Conservation (phyloP, 1,140 invertebrate genomes). For the Halesus radiatus region DNA sequence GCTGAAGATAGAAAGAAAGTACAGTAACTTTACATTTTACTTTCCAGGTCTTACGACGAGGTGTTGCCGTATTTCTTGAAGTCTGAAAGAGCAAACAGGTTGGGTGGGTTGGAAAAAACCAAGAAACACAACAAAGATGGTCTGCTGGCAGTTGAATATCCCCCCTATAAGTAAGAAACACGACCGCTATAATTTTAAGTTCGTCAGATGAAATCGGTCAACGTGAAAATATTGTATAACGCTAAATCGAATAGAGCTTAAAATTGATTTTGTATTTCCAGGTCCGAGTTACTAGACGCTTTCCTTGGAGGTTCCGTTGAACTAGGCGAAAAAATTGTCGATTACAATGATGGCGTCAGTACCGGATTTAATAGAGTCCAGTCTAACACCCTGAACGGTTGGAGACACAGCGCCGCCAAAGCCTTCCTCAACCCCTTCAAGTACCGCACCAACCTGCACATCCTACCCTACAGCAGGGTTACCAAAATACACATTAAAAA, state of each 20-base stretch:
- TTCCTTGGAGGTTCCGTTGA: constrained; percentile 72
- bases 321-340: constrained; percentile 70
- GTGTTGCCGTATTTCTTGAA: constrained; percentile 75
- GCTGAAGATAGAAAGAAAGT: too few species aligned
- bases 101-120: constrained; percentile 67
- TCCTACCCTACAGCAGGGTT: constrained; percentile 72
- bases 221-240: too few species aligned
- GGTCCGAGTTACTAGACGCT: constrained; percentile 66
- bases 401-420: constrained; percentile 70
- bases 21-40: too few species aligned
- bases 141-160: constrained; percentile 70
- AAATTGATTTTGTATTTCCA: constrained; percentile 48
- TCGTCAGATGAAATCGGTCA: not conserved
- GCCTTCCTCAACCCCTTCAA: constrained; percentile 73
- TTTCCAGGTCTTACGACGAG: constrained; percentile 76
- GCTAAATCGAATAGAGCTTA: too few species aligned
- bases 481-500: constrained; percentile 76
- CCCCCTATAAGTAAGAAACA: constrained; percentile 66
- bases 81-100: constrained; percentile 66
- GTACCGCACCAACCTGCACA: constrained; percentile 76
- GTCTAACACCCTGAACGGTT: constrained; percentile 72
- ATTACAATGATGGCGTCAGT: constrained; percentile 68
- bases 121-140: constrained; percentile 72
- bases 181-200: not conserved
- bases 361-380: constrained; percentile 72